Base-by-base conservation (phyloP, 2,113 vertebrate species). In the Platichthys flesus region DNA sequence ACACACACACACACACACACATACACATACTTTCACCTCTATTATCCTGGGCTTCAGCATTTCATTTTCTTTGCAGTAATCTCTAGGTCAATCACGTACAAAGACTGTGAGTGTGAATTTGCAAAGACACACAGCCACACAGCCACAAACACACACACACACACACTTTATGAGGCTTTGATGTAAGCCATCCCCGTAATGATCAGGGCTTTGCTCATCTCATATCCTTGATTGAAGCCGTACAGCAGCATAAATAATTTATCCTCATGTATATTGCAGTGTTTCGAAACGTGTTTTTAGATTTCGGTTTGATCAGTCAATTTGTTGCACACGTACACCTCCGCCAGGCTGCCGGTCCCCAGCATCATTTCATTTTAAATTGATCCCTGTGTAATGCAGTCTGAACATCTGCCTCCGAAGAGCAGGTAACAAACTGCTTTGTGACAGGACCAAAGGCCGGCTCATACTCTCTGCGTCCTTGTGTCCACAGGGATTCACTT, bases 161-260 rank as follows among this genome's bases (percentile, higher is more conserved):
- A 3, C 72, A 54, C 55, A 90, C 82, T 90, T 91, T 89, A 88
- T 73, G 71, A 79, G 64, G 77, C 89, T 93, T 94, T 93, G 93
- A 93, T 93, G 91, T 93, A 74, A 87, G 87, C 86, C 77, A 67
- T 86, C 89, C 79, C 78, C 21, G 61, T 91, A 91, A 93, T 92
- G 90, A 88, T 91, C 78, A 68, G 86, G 85, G 84, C 90, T 89
- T 88, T 88, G 89, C 89, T 92, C 87, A 88, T 92, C 89, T 89
- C 90, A 90, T 92, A 90, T 91, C 86, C 87, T 90, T 93, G 90
- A 94, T 94, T 94, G 90, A 95, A 93, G 89, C 84, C 83, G 86
- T 87, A 91, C 84, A 78, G 79, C 85, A 69, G 60, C 83, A 91
- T 94, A 85, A 89, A 92, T 93, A 89, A 93, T 94, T 90, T 79